Conservation (phyloP, 23 tunicate genomes). For the Phallusia fumigata region DNA sequence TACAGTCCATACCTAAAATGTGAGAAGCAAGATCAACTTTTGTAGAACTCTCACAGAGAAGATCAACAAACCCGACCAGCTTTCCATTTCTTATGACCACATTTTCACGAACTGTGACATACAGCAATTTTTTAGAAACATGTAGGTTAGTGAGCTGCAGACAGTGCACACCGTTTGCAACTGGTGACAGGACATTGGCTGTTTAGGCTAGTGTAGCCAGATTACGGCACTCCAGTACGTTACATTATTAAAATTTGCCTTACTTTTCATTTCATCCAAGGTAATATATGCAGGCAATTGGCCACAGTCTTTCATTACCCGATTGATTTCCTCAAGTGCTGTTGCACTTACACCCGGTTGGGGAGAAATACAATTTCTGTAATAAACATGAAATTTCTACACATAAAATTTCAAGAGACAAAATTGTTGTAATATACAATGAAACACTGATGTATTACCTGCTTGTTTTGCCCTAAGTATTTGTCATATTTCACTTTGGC, state of each 20-base stretch:
- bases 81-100: constrained; percentile 34
- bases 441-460: too few relatives aligned
- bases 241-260: neutral
- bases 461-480: too few relatives aligned
- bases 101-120: constrained; percentile 31
- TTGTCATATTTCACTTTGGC: neutral
- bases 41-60: too few relatives aligned
- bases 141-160: too few relatives aligned
- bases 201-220: too few relatives aligned
- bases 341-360: constrained; percentile 24
- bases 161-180: too few relatives aligned
- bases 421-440: too few relatives aligned
- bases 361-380: constrained; percentile 32
- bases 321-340: constrained; percentile 17
- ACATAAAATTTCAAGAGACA: too few relatives aligned
- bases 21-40: neutral
- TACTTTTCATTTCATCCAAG: constrained; percentile 50
- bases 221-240: neutral
- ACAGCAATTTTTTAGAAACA: too few relatives aligned
- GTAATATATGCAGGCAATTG: constrained; percentile 9
- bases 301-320: neutral
- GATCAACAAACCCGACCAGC: constrained; percentile 39
- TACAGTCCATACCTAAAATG: constrained; percentile 1
- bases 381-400: neutral
- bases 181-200: too few relatives aligned